Base-by-base conservation (phyloP, 1,140 invertebrate genomes). In the Carcinoscorpius rotundicauda region DNA sequence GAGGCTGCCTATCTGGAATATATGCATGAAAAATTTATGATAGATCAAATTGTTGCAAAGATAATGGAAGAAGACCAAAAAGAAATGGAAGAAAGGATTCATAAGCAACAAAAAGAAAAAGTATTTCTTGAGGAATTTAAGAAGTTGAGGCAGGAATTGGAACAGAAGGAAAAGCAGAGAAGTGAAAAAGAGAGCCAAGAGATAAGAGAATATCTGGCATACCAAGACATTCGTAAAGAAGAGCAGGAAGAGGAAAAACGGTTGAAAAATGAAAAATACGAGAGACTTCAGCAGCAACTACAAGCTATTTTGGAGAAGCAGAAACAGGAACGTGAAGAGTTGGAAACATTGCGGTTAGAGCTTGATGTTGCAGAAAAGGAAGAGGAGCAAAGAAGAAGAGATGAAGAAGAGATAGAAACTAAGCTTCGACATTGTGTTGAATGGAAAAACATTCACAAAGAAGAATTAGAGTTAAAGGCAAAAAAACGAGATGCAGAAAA, bases 281-380 rank as follows among this genome's bases (percentile, higher is more conserved):
- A 29, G 29, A 29, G 29, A 29, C 29, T 29, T 29, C 29, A 29
- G 29, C 29, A 29, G 29, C 29, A 29, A 29, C 29, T 29, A 29
- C 29, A 29, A 29, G 29, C 29, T 29, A 29, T 29, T 29, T 29
- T 29, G 29, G 29, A 29, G 29, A 29, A 29, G 29, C 29, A 29
- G 29, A 29, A 29, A 29, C 29, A 29, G 29, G 29, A 29, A 29
- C 29, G 29, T 29, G 29, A 29, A 29, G 29, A 55, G n/a, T 6
- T 8, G n/a, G 53, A 55, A 55, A n/a, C 6, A 55, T n/a, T 55
- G 53, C 6, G 49, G 6, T 57, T 10, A 5, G 48, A 63, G n/a
- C 10, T 60, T 11, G 57, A 49, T 4, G 49, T 64, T 10, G 56
- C 49, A 59, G 10, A 64, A 51, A 59, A 49, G 49, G 59, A 29